phyloP scores from a whole-genome alignment of 2,113 vertebrate species.

The Scytalopus superciliaris region DNA sequence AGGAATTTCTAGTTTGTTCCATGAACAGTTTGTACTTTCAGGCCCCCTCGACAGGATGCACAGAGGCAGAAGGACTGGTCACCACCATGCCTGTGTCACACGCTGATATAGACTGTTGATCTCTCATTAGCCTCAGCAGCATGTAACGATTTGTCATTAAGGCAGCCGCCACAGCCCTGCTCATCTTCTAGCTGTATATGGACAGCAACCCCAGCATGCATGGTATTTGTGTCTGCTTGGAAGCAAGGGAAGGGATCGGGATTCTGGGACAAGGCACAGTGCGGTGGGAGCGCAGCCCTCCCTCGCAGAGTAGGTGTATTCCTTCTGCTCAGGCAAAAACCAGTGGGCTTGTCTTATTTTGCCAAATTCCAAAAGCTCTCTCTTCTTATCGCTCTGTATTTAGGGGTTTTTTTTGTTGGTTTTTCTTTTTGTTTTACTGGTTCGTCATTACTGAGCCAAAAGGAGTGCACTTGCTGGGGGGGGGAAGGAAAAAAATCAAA shows the following conservation, averaged over 20 bases:
- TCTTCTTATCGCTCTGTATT: background rate
- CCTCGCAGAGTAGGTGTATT: background rate
- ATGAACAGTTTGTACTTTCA: constrained; percentile 59
- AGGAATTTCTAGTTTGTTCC: constrained; percentile 60
- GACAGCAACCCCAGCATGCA: constrained; percentile 4
- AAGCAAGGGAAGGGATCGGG: background rate
- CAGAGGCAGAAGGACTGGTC: constrained; percentile 47
- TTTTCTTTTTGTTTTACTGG: background rate
- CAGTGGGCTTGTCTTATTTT: constrained; percentile 29
- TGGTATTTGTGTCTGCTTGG: constrained; percentile 31
- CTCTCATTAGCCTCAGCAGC: constrained; percentile 56
- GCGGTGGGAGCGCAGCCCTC: background rate
- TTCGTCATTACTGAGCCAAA: constrained; percentile 41
- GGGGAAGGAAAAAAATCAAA: background rate
- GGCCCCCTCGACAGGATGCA: constrained; percentile 50
- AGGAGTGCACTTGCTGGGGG: constrained; percentile 25
- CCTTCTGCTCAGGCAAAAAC: constrained; percentile 30
- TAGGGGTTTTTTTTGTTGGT: background rate
- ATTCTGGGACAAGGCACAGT: constrained; percentile 1
- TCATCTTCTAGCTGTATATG: constrained; percentile 31
- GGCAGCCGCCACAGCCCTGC: constrained; percentile 44
- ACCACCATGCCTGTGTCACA: constrained; percentile 46
- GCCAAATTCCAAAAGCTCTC: constrained; percentile 8
- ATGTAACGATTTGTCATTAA: constrained; percentile 14
- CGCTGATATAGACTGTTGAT: constrained; percentile 12